Conservation (phyloP, 2,888 invertebrate genomes). For the Drosophila bunnanda region DNA sequence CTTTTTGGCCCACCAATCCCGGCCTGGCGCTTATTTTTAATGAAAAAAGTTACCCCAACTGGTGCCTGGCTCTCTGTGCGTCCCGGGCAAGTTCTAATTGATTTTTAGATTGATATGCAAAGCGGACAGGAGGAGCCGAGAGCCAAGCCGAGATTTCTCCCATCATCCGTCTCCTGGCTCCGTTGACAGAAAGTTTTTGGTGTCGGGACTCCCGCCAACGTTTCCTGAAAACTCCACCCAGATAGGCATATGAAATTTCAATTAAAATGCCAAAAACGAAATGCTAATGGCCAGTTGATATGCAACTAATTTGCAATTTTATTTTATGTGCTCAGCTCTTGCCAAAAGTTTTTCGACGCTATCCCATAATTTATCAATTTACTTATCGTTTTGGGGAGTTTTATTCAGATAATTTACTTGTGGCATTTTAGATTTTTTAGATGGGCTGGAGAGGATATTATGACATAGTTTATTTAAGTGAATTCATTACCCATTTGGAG, state of each 20-base stretch:
- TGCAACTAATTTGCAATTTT: constrained; percentile 69
- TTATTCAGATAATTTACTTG: constrained; percentile 27
- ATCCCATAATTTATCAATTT: constrained; percentile 29
- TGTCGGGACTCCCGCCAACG: constrained; percentile 3
- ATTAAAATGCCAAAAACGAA: constrained; percentile 67
- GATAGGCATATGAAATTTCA: constrained; percentile 70
- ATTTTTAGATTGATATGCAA: constrained; percentile 81
- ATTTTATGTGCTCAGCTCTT: constrained; percentile 24
- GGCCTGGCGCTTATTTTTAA: constrained; percentile 70
- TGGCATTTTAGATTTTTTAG: neutral
- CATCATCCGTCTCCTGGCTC: constrained; percentile 2
- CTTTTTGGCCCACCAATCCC: constrained; percentile 37
- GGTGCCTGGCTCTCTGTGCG: constrained; percentile 34
- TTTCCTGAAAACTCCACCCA: constrained; percentile 7
- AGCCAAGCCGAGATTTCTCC: constrained; percentile 31
- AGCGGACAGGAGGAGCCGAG: constrained; percentile 47
- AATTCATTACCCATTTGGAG: neutral
- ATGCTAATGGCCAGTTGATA: constrained; percentile 68
- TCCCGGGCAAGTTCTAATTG: constrained; percentile 77
- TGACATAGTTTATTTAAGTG: neutral
- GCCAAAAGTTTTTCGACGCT: neutral
- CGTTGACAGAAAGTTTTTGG: constrained; percentile 62
- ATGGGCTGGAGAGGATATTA: constrained; percentile 1
- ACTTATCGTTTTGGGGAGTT: constrained; percentile 8
- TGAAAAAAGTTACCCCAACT: constrained; percentile 55